These are phyloP conservation scores for Psittacula derbiana DNA, from an alignment of 2,797 vertebrate genomes.

Conservation along the genomic window DNA sequence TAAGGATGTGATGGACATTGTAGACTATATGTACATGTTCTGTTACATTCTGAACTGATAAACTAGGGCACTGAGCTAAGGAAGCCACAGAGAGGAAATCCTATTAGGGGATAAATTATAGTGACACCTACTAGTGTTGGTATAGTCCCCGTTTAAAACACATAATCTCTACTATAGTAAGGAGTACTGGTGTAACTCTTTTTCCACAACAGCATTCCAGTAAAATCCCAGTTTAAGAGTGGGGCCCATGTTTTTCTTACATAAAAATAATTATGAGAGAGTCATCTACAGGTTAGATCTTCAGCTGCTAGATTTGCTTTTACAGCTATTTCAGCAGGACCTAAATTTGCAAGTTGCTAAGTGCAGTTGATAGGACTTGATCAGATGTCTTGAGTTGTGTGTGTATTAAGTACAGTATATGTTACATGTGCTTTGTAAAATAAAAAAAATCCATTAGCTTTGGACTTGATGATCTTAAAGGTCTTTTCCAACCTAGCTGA, in stretches of 20 bases:
- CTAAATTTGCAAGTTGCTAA: not conserved
- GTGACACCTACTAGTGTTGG: not conserved
- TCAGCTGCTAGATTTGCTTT: not conserved
- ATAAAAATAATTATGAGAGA: not conserved
- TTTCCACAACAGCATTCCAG: not conserved
- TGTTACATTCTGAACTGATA: not conserved
- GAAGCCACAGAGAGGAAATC: not conserved
- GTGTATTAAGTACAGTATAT: not conserved
- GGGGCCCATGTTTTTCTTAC: not conserved
- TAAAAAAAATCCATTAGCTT: not conserved
- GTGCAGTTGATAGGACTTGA: not conserved
- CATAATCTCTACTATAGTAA: not conserved
- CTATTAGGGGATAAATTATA: not conserved
- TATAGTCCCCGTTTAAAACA: not conserved
- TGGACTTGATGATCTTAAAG: not conserved
- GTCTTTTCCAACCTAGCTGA: not conserved
- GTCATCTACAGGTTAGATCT: not conserved
- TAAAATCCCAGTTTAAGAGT: not conserved
- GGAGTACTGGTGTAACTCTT: not conserved
- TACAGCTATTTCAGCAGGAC: not conserved
- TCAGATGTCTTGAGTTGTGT: not conserved
- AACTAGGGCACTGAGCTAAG: not conserved
- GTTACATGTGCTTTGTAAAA: not conserved
- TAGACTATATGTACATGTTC: not conserved
- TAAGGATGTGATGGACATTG: not conserved